Percentiles rank a stretch among this genome's conserved stretches.
Evolutionary conservation across 2,888 invertebrate genomes (phyloP).

Genomic region (Thysanoteuthis rhombus): DNA sequence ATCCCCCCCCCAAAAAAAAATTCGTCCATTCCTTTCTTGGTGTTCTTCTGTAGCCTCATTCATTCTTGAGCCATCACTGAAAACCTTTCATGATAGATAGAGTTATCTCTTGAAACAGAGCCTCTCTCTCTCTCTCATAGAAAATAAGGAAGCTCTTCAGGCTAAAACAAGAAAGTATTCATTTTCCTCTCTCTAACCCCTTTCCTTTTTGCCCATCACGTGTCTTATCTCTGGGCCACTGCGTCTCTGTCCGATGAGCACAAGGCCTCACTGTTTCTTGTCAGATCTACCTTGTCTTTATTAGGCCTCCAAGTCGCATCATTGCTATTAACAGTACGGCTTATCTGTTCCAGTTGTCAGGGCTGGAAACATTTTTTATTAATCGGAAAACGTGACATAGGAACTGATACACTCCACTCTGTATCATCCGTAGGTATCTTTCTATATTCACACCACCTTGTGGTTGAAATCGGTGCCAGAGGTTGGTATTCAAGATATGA

Average conservation of each 20-base stretch:
- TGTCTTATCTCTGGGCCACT: not conserved
- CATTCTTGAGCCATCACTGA: not conserved
- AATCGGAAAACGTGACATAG: no score
- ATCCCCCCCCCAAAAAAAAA: not conserved
- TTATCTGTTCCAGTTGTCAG: not conserved
- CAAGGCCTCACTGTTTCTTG: not conserved
- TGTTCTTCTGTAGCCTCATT: not conserved
- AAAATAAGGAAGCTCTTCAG: not conserved
- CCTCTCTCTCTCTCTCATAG: not conserved
- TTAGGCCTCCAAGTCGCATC: not conserved
- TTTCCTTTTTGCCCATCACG: not conserved
- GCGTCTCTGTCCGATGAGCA: not conserved
- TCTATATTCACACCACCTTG: no score
- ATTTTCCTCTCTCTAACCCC: not conserved
- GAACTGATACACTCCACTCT: no score
- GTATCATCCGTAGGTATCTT: no score
- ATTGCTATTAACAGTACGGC: not conserved
- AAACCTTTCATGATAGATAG: not conserved
- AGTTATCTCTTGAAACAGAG: not conserved
- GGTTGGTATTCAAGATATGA: no score
- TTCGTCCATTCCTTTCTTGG: not conserved
- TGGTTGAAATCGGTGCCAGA: no score
- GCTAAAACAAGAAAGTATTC: not conserved
- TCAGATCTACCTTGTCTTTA: not conserved
- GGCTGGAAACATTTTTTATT: not conserved